These are phyloP conservation scores for Dioctria rufipes DNA, from an alignment of 2,888 invertebrate genomes.

Conservation along the genomic window DNA sequence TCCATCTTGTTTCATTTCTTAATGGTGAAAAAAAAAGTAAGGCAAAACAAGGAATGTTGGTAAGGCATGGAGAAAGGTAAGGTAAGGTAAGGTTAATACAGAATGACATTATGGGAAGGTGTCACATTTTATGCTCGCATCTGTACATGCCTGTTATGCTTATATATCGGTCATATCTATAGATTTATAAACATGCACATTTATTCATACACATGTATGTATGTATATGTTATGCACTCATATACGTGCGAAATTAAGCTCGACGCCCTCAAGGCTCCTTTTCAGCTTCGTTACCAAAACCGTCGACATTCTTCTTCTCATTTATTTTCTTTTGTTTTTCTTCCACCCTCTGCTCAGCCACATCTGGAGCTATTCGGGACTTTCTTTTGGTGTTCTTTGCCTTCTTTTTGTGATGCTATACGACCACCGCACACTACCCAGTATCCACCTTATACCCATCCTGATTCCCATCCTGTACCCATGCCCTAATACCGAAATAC, in stretches of 20 bases:
- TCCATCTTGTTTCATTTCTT: too few species aligned
- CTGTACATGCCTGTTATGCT: background rate
- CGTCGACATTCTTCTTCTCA: constrained; percentile 17
- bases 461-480: background rate
- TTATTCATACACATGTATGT: background rate
- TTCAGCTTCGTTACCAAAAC: background rate
- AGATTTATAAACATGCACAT: background rate
- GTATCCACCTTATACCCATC: background rate
- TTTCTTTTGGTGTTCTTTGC: background rate
- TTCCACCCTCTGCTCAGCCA: background rate
- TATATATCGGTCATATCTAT: background rate
- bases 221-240: background rate
- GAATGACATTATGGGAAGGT: background rate
- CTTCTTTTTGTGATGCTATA: background rate
- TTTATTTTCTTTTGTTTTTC: background rate
- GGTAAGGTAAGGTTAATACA: background rate
- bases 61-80: too few species aligned
- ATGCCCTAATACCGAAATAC: background rate
- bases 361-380: constrained; percentile 19
- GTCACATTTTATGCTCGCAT: background rate
- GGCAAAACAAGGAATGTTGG: too few species aligned
- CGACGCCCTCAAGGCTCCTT: background rate
- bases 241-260: background rate
- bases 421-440: background rate
- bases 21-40: too few species aligned